phyloP scores from a whole-genome alignment of 2,113 vertebrate genomes.

The Pipa parva region DNA sequence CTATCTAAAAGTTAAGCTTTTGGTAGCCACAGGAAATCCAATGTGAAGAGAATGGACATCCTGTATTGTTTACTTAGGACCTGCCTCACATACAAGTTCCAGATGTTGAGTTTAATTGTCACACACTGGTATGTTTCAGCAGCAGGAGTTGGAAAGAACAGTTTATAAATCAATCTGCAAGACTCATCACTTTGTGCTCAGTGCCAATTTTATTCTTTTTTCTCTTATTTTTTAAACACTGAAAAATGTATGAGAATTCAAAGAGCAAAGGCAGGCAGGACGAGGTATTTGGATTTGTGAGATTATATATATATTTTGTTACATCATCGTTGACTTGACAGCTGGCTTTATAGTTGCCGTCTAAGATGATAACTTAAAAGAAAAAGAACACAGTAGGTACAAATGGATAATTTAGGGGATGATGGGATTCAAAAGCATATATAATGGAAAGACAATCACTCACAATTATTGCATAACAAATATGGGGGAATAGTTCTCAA shows the following conservation, averaged over 20 bases:
- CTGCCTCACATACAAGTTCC: slow-evolving; percentile 68
- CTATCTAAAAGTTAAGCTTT: slow-evolving; percentile 45
- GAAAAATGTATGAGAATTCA: neutral
- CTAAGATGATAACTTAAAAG: neutral
- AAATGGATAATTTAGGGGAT: neutral
- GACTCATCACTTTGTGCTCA: slow-evolving; percentile 47
- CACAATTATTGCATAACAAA: neutral
- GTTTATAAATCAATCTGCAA: slow-evolving; percentile 67
- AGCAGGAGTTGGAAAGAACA: slow-evolving; percentile 54
- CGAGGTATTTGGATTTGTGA: neutral
- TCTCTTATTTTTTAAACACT: neutral
- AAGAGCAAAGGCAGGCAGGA: neutral
- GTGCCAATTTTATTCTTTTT: slow-evolving; percentile 45
- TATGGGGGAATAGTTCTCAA: too few relatives aligned
- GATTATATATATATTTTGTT: neutral
- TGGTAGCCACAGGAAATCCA: slow-evolving; percentile 64
- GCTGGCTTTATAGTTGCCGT: neutral
- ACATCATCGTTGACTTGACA: neutral
- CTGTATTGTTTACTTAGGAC: slow-evolving; percentile 63
- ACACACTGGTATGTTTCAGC: slow-evolving; percentile 54
- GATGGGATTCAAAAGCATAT: neutral
- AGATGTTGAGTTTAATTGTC: slow-evolving; percentile 73
- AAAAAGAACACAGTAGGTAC: neutral
- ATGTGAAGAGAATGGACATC: slow-evolving; percentile 61
- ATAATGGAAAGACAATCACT: neutral